These are phyloP conservation scores for Vulpes lagopus DNA, from an alignment of 2,113 vertebrate genomes.

Conservation along the genomic window DNA sequence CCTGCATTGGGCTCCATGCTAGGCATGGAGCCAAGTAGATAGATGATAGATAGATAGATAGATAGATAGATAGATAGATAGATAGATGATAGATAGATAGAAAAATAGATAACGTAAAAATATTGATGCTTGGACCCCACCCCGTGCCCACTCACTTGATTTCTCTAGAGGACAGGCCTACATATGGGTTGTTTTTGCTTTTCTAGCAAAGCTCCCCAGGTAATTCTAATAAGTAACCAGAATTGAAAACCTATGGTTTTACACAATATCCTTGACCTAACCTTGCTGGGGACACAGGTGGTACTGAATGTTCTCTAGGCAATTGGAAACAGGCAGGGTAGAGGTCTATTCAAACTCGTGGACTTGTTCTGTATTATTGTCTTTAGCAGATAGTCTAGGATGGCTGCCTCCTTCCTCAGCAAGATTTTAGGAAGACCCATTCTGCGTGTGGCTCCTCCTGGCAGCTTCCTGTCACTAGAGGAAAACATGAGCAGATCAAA, in stretches of 20 bases:
- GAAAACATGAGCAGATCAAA: neutral
- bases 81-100: too few relatives aligned
- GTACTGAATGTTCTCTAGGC: neutral
- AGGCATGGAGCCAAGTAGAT: neutral
- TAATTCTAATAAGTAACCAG: neutral
- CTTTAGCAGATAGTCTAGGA: neutral
- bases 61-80: too few relatives aligned
- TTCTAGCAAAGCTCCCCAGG: neutral
- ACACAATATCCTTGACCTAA: neutral
- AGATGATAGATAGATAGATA: too few relatives aligned
- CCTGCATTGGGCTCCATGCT: neutral
- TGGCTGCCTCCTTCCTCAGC: neutral
- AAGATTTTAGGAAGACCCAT: neutral
- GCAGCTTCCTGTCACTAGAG: neutral
- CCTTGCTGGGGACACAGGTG: neutral
- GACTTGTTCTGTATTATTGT: neutral
- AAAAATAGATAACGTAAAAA: neutral
- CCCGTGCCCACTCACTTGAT: neutral
- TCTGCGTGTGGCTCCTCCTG: too few relatives aligned
- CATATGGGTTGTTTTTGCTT: neutral
- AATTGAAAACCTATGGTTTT: neutral
- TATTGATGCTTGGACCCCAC: neutral
- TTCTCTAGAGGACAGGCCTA: neutral
- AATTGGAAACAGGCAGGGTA: neutral
- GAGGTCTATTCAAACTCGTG: neutral